phyloP scores from a whole-genome alignment of 1,140 invertebrate genomes.

The Drosophila athabasca region DNA sequence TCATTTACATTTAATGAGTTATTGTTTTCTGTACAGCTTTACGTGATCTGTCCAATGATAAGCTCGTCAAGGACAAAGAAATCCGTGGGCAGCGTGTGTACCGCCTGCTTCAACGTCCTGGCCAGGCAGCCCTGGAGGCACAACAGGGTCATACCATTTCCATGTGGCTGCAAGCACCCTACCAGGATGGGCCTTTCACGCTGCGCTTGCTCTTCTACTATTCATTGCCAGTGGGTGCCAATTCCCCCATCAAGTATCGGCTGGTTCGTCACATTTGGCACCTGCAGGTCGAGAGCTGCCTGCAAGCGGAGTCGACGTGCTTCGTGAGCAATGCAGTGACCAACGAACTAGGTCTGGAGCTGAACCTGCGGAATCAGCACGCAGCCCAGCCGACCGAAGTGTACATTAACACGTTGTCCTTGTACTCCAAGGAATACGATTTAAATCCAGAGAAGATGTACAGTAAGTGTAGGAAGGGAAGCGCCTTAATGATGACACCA shows the following conservation, averaged over 20 bases:
- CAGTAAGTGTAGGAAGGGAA: slow-evolving; percentile 51
- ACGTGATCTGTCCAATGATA: slow-evolving; percentile 75
- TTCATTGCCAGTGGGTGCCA: slow-evolving; percentile 84
- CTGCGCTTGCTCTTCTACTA: slow-evolving; percentile 91
- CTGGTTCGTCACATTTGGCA: slow-evolving; percentile 88
- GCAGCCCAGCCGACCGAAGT: slow-evolving; percentile 87
- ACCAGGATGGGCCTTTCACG: slow-evolving; percentile 86
- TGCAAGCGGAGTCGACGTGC: slow-evolving; percentile 86
- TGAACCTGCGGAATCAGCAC: slow-evolving; percentile 88
- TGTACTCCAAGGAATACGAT: slow-evolving; percentile 72
- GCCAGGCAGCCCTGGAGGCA: slow-evolving; percentile 84
- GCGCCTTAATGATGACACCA: no score
- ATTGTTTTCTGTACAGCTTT: slow-evolving; percentile 36
- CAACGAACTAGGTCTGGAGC: slow-evolving; percentile 86
- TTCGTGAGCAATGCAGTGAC: slow-evolving; percentile 84
- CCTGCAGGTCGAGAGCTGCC: slow-evolving; percentile 88
- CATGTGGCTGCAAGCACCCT: slow-evolving; percentile 89
- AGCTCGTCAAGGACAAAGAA: slow-evolving; percentile 84
- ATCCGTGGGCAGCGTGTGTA: slow-evolving; percentile 85
- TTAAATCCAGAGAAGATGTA: slow-evolving; percentile 63
- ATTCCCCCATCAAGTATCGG: slow-evolving; percentile 86
- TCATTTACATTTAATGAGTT: background rate
- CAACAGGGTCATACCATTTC: slow-evolving; percentile 86
- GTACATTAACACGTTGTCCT: slow-evolving; percentile 64
- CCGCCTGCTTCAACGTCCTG: slow-evolving; percentile 83